A percentile compares a stretch with the other conserved stretches of the same genome.
phyloP scores from a whole-genome alignment of 1,140 invertebrate genomes.

The Melanaphis sacchari region DNA sequence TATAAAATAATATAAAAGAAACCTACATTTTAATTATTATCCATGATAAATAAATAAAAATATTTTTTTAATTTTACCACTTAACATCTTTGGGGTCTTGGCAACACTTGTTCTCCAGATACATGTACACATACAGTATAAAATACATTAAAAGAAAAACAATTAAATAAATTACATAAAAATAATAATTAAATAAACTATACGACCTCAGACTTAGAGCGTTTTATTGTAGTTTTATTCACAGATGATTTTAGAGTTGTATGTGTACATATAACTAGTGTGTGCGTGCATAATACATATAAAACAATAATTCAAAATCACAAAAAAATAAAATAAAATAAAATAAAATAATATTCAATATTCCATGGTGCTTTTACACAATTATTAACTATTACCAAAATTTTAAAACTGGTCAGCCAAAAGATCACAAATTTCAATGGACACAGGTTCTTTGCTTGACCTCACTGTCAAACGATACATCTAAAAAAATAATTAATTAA shows the following conservation, averaged over 20 bases:
- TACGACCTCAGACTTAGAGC: conserved; percentile 27
- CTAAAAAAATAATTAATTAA: conserved; percentile 68
- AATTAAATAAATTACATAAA: conserved; percentile 34
- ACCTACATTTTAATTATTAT: conserved; percentile 15
- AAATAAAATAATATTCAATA: conserved; percentile 10
- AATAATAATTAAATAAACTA: conserved; percentile 32
- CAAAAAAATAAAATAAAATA: conserved; percentile 27
- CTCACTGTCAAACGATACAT: conserved; percentile 97
- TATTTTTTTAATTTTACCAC: conserved; percentile 15
- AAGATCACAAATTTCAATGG: conserved; percentile 86
- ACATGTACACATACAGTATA: conserved; percentile 33
- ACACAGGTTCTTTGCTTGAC: conserved; percentile 94
- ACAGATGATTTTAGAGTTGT: not conserved
- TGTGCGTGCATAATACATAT: not conserved
- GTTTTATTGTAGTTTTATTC: not conserved
- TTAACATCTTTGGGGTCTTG: conserved; percentile 44
- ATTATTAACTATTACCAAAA: conserved; percentile 31
- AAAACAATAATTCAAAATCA: conserved; percentile 50
- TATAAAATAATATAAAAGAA: conserved; percentile 43
- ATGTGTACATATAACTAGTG: conserved; percentile 7
- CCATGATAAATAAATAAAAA: conserved; percentile 11
- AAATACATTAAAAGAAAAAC: conserved; percentile 19
- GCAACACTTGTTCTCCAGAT: not conserved
- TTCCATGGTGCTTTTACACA: not conserved
- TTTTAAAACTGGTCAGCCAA: conserved; percentile 83